A percentile compares a stretch with the other conserved stretches of the same genome.
These are phyloP conservation scores for Drosophila longiperda DNA, from an alignment of 2,888 invertebrate species.

Conservation along the genomic window DNA sequence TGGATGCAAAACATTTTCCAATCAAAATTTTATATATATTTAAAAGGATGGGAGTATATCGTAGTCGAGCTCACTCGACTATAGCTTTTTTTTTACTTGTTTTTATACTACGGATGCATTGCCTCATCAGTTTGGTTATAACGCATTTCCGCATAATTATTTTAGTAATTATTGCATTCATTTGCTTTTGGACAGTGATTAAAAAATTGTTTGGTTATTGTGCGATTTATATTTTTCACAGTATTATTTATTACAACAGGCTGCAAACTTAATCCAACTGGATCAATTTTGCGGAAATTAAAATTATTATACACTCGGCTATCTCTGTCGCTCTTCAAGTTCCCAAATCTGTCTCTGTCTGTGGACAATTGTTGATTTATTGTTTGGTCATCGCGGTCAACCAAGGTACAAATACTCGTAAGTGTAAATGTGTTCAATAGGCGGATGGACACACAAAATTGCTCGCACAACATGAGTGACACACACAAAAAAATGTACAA, in stretches of 20 bases:
- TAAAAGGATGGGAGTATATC: not conserved
- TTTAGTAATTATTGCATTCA: conserved; percentile 22
- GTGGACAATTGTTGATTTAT: conserved; percentile 37
- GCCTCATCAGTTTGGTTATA: conserved; percentile 5
- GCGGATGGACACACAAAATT: conserved; percentile 43
- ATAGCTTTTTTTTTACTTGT: no score
- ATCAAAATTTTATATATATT: not conserved
- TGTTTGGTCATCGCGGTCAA: conserved; percentile 48
- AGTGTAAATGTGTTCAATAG: conserved; percentile 58
- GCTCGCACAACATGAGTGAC: conserved; percentile 32
- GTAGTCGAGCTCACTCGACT: not conserved
- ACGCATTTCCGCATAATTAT: conserved; percentile 35
- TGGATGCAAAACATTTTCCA: not conserved
- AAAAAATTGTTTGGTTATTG: conserved; percentile 38
- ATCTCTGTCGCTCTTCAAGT: conserved; percentile 8
- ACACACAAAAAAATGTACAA: conserved; percentile 6
- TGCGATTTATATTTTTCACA: conserved; percentile 57
- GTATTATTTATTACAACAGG: conserved; percentile 62
- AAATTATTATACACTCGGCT: conserved; percentile 45
- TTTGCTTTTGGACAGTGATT: conserved; percentile 36
- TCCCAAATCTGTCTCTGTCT: not conserved
- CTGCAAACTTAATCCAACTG: conserved; percentile 49
- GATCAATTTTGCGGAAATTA: conserved; percentile 71
- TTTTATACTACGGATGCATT: conserved; percentile 8
- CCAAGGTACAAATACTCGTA: conserved; percentile 41